Base-by-base conservation (phyloP, 2,113 vertebrate species). In the Halcyon malimbica region DNA sequence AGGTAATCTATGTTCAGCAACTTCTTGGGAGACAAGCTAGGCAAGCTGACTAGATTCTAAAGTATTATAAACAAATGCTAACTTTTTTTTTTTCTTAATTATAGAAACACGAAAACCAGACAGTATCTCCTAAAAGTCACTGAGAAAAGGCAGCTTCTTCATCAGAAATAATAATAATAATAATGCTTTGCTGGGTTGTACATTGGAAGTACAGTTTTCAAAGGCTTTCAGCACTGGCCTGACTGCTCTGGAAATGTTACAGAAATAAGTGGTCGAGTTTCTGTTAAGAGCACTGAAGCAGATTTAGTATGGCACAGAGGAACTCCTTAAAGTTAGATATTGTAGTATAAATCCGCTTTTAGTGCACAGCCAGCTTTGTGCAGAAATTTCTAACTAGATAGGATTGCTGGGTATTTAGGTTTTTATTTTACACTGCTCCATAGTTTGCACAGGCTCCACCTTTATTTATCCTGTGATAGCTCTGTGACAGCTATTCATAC, bases 391-490 rank as follows among this genome's bases (percentile, higher is more conserved):
- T 37, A n/a, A 63, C 33, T 65, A 92, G 44, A 8, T n/a, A n/a
- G 23, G 3, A 0, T 60, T 80, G 20, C 63, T 9, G 1, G 13
- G 18, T 57, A 20, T 82, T 92, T 2, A 2, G 0, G 11, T n/a
- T 57, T 87, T 74, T 63, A 19, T 54, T 94, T 76, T 69, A 31
- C 19, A 15, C 35, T 29, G 21, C 54, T 93, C 65, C n/a, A 33
- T 31, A 65, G 56, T 82, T 80, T 95, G 87, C 53, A 79, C 37
- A 74, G 33, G 9, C 63, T 91, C 48, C 75, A 60, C 93, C 80
- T 89, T 94, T 97, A 83, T 96, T 93, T 87, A 48, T 85, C 53
- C 53, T 87, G 11, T 84, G 71, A 33, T 79, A 87, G 7, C 41
- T 88, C 46, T 33, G 19, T 68, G 53, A 33, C 37, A 75, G 54